These are phyloP conservation scores for Sinelater perroti DNA, from an alignment of 2,888 invertebrate genomes.

Conservation along the genomic window DNA sequence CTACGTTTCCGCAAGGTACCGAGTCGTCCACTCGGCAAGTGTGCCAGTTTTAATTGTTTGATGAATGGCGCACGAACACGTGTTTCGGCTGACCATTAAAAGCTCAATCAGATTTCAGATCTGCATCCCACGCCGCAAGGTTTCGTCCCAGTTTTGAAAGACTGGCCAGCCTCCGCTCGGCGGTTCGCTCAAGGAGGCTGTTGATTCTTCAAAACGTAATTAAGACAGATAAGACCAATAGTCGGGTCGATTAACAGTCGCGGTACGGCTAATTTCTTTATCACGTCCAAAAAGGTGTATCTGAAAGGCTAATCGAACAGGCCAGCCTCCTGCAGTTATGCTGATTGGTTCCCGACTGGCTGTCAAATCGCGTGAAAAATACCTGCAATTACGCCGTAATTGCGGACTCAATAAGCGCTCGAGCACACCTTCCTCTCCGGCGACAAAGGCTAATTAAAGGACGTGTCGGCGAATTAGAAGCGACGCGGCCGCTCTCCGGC, in stretches of 20 bases:
- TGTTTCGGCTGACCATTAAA: constrained; percentile 2
- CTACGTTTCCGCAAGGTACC: constrained; percentile 25
- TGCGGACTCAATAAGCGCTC: constrained; percentile 4
- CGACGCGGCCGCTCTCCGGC: too few relatives aligned
- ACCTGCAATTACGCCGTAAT: constrained; percentile 17
- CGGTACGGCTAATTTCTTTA: constrained; percentile 1
- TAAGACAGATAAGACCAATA: constrained; percentile 2
- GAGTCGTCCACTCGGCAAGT: constrained; percentile 26
- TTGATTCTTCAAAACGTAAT: too few relatives aligned
- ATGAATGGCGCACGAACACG: constrained; percentile 19
- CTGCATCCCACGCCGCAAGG: not conserved
- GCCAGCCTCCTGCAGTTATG: constrained; percentile 19
- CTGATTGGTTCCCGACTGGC: constrained; percentile 17
- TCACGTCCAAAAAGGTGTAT: not conserved
- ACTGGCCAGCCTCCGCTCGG: too few relatives aligned
- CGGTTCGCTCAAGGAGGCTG: too few relatives aligned
- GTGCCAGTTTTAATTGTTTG: constrained; percentile 32
- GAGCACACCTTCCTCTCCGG: constrained; percentile 4
- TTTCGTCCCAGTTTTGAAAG: too few relatives aligned
- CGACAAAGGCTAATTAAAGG: constrained; percentile 1
- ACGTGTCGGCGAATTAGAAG: too few relatives aligned
- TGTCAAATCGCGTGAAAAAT: constrained; percentile 17
- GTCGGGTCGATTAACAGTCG: not conserved
- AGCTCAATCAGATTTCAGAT: not conserved
- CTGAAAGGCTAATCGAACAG: not conserved